Evolutionary conservation across 92 coral and sea anemone species (phyloP), one percentile per base, ranked within the genome.

Genomic region (Siderastrea radians): DNA sequence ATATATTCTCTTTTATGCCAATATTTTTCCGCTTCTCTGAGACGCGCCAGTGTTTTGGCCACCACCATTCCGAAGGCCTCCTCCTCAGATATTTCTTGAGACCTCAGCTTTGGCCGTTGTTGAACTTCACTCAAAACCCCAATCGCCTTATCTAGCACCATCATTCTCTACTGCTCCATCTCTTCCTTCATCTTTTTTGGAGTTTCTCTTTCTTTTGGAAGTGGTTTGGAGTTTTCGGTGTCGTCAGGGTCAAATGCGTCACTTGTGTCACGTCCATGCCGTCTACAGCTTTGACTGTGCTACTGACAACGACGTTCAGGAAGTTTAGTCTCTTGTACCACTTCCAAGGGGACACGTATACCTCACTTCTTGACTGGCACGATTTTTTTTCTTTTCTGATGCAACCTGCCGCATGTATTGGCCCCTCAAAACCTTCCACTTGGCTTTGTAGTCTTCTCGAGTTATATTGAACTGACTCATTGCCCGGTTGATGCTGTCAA

Each of bases 41-140:
- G 50, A 65, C 64, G 50, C 47, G 75, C 85, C 66, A 64, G 73
- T 80, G 85, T 80, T 80, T 14, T 47, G 75, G 85, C 75, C 19
- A 80, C 85, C 58, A 55, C 85, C 74, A 80, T 66, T 46, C 85
- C 63, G 8, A 73, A 50, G 12, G 63, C 15, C 3, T 80, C 84
- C 14, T 80, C 84, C 64, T 80, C 45, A 16, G 84, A 65, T 43
- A 61, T 58, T 80, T 80, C 74, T 4, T 58, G 38, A 26, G 38
- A 26, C 38, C 38, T 26, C 59, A 45, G 84, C 51, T 73, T 12
- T 50, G 46, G 74, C 44, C 64, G 84, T 64, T 80, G 11, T 14
- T 64, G 45, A 10, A 48, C 72, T 80, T 64, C 74, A 45, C 46
- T 80, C 84, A 80, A 49, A 9, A 80, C 15, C 46, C 84, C 74